phyloP scores from a whole-genome alignment of 2,113 vertebrate species.

The Petrocephalus zakoni region DNA sequence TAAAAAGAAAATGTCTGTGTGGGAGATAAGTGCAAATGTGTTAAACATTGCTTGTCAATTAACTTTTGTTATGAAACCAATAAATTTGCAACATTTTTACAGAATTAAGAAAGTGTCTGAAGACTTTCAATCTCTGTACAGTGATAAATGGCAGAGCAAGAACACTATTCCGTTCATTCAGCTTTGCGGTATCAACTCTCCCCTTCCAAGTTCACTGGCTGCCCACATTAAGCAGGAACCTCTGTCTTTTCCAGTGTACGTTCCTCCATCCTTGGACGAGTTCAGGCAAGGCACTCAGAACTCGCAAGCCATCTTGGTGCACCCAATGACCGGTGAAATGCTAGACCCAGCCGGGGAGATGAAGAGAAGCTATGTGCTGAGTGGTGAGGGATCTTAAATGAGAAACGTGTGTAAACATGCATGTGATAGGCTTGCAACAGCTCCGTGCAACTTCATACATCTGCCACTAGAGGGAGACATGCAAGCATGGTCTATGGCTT shows the following conservation, averaged over 20 bases:
- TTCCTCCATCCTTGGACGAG: conserved; percentile 16
- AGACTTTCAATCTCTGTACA: neutral
- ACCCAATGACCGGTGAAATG: conserved; percentile 23
- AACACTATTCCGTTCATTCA: neutral
- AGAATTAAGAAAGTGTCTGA: neutral
- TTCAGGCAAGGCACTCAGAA: conserved; percentile 50
- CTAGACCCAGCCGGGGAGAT: conserved; percentile 22
- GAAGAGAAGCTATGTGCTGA: conserved; percentile 21
- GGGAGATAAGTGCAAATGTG: neutral
- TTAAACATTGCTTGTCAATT: neutral
- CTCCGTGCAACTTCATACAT: neutral
- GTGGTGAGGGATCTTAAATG: neutral
- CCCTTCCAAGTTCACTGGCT: neutral
- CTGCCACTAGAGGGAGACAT: neutral
- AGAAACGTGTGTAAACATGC: neutral
- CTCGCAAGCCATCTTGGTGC: conserved; percentile 29
- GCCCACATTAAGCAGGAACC: neutral
- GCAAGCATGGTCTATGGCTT: neutral
- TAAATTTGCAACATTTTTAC: neutral
- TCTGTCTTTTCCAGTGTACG: conserved; percentile 28
- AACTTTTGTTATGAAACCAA: neutral
- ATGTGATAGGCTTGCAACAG: neutral
- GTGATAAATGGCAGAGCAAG: neutral
- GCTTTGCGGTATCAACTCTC: neutral
- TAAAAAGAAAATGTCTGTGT: neutral